phyloP scores from a whole-genome alignment of 2,113 vertebrate species.

The Microtus oregoni region DNA sequence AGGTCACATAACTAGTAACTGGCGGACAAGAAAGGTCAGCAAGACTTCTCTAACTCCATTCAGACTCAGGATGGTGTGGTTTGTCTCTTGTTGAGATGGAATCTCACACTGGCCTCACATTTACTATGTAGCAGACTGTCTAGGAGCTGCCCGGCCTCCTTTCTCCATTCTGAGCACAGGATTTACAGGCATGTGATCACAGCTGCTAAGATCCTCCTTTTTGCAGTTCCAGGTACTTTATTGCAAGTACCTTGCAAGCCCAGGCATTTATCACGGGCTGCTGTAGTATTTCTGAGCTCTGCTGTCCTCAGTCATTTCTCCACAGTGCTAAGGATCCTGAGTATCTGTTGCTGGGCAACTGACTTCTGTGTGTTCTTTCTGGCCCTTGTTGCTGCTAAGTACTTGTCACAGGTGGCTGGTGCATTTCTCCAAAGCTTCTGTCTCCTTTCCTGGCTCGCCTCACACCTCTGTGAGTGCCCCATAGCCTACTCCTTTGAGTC shows the following conservation, averaged over 20 bases:
- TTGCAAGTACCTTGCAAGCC: background rate
- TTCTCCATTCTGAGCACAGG: background rate
- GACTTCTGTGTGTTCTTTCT: background rate
- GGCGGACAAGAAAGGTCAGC: background rate
- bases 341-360: background rate
- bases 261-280: background rate
- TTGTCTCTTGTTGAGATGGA: background rate
- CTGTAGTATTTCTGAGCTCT: background rate
- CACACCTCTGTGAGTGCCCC: background rate
- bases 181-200: background rate
- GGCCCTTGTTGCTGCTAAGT: background rate
- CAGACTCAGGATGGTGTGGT: background rate
- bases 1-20: background rate
- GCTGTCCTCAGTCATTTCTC: background rate
- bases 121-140: background rate
- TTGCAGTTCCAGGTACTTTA: background rate
- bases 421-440: background rate
- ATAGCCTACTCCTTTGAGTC: background rate
- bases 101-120: background rate
- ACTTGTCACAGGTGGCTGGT: background rate
- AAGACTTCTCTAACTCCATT: background rate
- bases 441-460: background rate
- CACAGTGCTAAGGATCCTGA: background rate
- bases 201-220: background rate
- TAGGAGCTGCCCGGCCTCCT: no score